Evolutionary conservation across 2,113 vertebrate genomes (phyloP).

Genomic region (Corythaixoides concolor): DNA sequence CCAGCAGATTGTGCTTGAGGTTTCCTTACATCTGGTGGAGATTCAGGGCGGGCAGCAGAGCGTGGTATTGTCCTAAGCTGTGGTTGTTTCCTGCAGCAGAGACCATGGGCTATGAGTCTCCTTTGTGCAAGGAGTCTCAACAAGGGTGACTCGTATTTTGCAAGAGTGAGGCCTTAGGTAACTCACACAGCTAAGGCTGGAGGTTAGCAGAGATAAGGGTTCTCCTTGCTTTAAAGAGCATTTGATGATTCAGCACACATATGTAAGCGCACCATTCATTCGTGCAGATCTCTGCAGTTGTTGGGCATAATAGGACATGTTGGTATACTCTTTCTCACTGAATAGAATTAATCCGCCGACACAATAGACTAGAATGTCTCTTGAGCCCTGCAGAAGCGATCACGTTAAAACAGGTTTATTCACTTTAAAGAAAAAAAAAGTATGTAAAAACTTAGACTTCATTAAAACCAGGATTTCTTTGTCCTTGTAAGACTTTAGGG

Average conservation of each 20-base stretch:
- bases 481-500: not conserved
- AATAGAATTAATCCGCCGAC: constrained; percentile 1
- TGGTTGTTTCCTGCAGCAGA: not conserved
- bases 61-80: not conserved
- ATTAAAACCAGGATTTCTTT: constrained; percentile 40
- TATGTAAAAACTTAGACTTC: constrained; percentile 24
- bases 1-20: not conserved
- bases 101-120: not conserved
- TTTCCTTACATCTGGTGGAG: not conserved
- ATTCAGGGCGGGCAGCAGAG: not conserved
- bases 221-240: not conserved
- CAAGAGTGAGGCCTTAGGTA: not conserved
- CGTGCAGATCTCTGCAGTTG: constrained; percentile 24
- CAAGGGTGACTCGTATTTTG: not conserved
- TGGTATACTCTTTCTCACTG: constrained; percentile 28
- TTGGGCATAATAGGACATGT: constrained; percentile 55
- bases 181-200: not conserved
- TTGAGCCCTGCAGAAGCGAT: constrained; percentile 45
- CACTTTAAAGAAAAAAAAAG: not conserved
- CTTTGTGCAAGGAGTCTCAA: not conserved
- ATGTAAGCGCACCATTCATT: constrained; percentile 1
- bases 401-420: constrained; percentile 65
- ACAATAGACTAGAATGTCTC: constrained; percentile 44
- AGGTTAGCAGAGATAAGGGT: not conserved
- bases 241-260: constrained; percentile 39